Percentiles rank a stretch among this genome's conserved stretches.
phyloP scores from a whole-genome alignment of 2,888 invertebrate genomes.

The Hypomecis atomaria region DNA sequence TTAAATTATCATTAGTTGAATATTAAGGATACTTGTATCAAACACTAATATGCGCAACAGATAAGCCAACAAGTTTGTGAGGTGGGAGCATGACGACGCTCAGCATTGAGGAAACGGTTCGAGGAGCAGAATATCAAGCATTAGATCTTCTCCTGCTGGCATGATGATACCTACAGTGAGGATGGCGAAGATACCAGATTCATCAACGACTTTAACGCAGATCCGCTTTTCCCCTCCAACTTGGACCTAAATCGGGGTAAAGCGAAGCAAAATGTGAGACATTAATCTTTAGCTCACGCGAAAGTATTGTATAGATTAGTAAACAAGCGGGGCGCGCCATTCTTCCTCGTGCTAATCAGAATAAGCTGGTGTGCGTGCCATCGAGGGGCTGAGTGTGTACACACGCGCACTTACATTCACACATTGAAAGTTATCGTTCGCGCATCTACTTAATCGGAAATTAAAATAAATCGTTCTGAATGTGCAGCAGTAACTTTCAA shows the following conservation, averaged over 20 bases:
- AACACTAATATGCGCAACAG: no score
- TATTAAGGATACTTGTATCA: no score
- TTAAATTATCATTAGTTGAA: no score
- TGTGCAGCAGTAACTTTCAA: no score
- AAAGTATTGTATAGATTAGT: constrained; percentile 64
- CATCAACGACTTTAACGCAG: not conserved
- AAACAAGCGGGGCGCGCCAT: constrained; percentile 32
- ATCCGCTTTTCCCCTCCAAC: constrained; percentile 30
- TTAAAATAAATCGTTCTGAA: not conserved
- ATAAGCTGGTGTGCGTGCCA: constrained; percentile 17
- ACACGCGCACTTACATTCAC: not conserved
- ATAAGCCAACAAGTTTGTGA: no score
- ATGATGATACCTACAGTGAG: no score
- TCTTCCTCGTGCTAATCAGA: constrained; percentile 36
- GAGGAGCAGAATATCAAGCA: no score
- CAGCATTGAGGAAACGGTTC: no score
- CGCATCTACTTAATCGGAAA: not conserved
- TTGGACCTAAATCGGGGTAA: constrained; percentile 50
- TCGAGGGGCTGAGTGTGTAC: not conserved
- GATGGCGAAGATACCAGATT: not conserved
- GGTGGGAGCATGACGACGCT: no score
- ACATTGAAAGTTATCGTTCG: no score
- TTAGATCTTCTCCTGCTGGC: no score
- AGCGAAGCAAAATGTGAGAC: constrained; percentile 74
- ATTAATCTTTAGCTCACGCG: constrained; percentile 73